phyloP scores from a whole-genome alignment of 2,888 invertebrate species.

The Ligdia adustata region DNA sequence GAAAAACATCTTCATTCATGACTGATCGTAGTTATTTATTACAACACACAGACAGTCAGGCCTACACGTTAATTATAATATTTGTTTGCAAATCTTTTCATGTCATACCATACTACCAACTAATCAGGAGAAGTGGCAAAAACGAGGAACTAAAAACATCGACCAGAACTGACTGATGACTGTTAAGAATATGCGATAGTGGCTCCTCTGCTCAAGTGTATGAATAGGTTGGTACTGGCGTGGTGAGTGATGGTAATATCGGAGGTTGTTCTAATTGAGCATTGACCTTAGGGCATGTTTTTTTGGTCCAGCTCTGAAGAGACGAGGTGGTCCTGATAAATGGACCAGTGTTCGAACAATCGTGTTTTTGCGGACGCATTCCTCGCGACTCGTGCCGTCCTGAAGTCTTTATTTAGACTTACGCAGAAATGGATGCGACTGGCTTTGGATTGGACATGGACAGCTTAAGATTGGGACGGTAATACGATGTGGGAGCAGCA shows the following conservation, averaged over 20 bases:
- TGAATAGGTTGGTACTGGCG: neutral
- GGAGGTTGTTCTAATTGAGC: slow-evolving; percentile 59
- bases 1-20: slow-evolving; percentile 23
- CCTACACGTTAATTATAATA: slow-evolving; percentile 25
- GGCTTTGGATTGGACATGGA: slow-evolving; percentile 1
- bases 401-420: slow-evolving; percentile 44
- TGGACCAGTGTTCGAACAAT: slow-evolving; percentile 49
- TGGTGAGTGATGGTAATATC: slow-evolving; percentile 29
- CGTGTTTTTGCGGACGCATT: slow-evolving; percentile 44
- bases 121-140: neutral
- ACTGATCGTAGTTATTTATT: slow-evolving; percentile 17
- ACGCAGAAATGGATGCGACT: slow-evolving; percentile 22
- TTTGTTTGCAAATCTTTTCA: slow-evolving; percentile 49
- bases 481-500: neutral
- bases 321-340: slow-evolving; percentile 57
- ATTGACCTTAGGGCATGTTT: slow-evolving; percentile 55
- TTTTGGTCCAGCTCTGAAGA: slow-evolving; percentile 20
- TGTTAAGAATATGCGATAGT: neutral
- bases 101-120: slow-evolving; percentile 42
- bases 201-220: neutral
- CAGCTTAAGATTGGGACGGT: slow-evolving; percentile 3
- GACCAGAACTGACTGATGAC: neutral
- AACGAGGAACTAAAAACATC: neutral
- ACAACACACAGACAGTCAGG: slow-evolving; percentile 18
- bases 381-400: slow-evolving; percentile 39